Conservation (phyloP, 2,888 invertebrate species). For the Spicauda simplicius region DNA sequence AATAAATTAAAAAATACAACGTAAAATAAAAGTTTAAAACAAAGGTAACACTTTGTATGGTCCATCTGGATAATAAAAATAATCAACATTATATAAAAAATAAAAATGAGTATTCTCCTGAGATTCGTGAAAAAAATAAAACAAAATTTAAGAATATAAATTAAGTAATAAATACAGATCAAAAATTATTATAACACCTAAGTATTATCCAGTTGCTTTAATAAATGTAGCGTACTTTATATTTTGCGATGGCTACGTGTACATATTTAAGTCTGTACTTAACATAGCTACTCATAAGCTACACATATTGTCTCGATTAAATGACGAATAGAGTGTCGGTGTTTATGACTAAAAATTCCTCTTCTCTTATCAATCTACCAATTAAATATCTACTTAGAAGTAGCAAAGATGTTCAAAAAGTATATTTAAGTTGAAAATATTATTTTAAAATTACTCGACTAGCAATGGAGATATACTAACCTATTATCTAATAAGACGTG, state of each 20-base stretch:
- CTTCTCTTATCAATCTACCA: no score
- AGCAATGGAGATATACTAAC: no score
- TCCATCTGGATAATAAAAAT: neutral
- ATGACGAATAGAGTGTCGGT: no score
- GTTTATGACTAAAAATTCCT: no score
- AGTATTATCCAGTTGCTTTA: no score
- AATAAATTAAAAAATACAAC: neutral
- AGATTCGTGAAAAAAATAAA: neutral
- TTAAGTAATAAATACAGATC: no score
- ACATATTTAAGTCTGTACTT: no score
- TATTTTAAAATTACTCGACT: neutral
- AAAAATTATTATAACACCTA: neutral
- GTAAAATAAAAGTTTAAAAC: neutral
- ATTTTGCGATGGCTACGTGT: no score
- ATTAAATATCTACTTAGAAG: slow-evolving; percentile 22
- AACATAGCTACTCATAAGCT: no score
- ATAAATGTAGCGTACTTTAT: no score
- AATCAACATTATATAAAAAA: neutral
- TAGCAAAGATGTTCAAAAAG: slow-evolving; percentile 8
- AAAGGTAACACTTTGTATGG: neutral
- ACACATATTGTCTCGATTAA: no score
- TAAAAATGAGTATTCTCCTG: slow-evolving; percentile 34
- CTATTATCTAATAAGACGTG: no score
- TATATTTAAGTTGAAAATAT: slow-evolving; percentile 7
- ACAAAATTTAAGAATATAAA: neutral